Evolutionary conservation across 2,797 vertebrate genomes (phyloP), one percentile per base, ranked within the genome.

Genomic region (Euthynnus affinis): DNA sequence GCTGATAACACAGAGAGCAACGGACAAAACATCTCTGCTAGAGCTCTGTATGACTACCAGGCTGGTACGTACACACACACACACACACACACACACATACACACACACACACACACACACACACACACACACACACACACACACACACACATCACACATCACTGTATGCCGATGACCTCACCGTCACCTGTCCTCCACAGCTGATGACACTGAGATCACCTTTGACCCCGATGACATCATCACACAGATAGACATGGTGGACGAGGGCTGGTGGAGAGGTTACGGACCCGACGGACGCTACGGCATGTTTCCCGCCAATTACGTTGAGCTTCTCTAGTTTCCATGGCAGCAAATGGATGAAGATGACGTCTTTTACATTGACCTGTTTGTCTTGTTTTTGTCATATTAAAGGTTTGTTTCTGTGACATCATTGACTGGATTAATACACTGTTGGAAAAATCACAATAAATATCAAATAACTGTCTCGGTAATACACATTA

Each of bases 231-330:
- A 95, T 72, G 97, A 99, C 90, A 91, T 99, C 69, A 98, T 99
- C 90, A 96, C 95, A 0, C 94, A 94, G 76, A 97, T 99, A 0
- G 97, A 99, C 73, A 96, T 96, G 95, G 91, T 97, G 0, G 97
- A 99, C 0, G 97, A 98, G 55, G 97, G 98, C 82, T 99, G 98
- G 98, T 99, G 98, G 97, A 96, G 96, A 0, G 98, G 97, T 22
- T 94, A 86, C 0, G 95, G 94, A 1, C 97, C 97, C 0, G 90
- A 95, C 0, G 97, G 97, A 48, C 93, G 92, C 78, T 97, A 95
- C 0, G 98, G 98, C 70, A 95, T 99, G 96, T 99, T 99, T 67
- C 98, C 98, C 0, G 96, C 98, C 82, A 99, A 99, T 78, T 99
- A 98, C 0, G 98, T 99, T 61, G 96, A 99, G 78, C 84, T 93